Evolutionary conservation across 1,140 invertebrate genomes (phyloP), one percentile per base, ranked within the genome.

Genomic region (Zelostemma sp.): DNA sequence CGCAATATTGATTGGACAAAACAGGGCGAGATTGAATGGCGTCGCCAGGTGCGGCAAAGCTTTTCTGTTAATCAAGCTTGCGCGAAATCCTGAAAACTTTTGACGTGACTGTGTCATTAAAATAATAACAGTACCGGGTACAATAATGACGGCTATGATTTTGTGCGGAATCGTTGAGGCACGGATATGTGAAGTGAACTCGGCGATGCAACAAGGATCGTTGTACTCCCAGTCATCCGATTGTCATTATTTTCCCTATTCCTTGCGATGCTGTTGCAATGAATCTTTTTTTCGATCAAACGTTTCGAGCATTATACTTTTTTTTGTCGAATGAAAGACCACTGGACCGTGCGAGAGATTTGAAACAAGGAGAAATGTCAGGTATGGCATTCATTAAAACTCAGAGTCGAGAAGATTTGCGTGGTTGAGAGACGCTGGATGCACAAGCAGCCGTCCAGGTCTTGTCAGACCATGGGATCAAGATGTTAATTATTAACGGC

Each of bases 181-280:
- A 79, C 74, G 72, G 80, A 80, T 71, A 77, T 64, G 66, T 82
- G 67, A 80, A 83, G 80, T 82, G 76, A 73, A 69, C 57, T 71
- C 55, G 72, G 64, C 51, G 63, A 47, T 55, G 35, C 51, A 63
- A 60, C 57, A 41, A 55, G 66, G 51, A 67, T 67, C 60, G 71
- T 71, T 65, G 71, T 69, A 43, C 56, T 51, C 53, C 53, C 68
- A 58, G 54, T 71, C 72, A 65, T 63, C 61, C 75, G 73, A 77
- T 79, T 75, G 80, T 82, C 79, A 83, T 83, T 83, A 83, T 82
- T 82, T 83, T 82, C 70, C 72, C 74, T 66, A 66, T 76, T 80
- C 54, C 72, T 53, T 71, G 64, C 57, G 57, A 41, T 40, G 50
- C 49, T 56, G 59, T 73, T 68, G 74, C 68, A 54, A 68, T 79